Percentiles rank a stretch among this genome's conserved stretches.
These are phyloP conservation scores for Engraulis encrasicolus DNA, from an alignment of 2,113 vertebrate species.

Conservation along the genomic window DNA sequence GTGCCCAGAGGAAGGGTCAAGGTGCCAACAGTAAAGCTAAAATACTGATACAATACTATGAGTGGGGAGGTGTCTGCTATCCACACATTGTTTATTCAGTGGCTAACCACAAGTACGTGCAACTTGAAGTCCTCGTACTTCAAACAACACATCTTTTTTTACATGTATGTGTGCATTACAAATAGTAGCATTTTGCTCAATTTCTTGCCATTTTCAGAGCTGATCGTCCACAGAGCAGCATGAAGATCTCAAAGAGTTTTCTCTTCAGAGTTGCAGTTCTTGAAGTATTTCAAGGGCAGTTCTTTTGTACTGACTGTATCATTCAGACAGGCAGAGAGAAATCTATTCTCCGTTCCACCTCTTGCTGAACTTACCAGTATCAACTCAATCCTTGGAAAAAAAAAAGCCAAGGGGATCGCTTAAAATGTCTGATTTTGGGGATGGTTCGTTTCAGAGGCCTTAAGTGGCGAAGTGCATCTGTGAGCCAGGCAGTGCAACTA, in stretches of 20 bases:
- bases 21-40: not conserved
- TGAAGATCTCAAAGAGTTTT: not conserved
- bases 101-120: not conserved
- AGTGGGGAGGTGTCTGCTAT: not conserved
- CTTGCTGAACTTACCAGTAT: not conserved
- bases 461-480: conserved; percentile 12
- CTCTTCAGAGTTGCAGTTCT: not conserved
- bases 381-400: not conserved
- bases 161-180: not conserved
- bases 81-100: conserved; percentile 1
- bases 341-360: not conserved
- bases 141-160: not conserved
- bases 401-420: not conserved
- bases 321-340: not conserved
- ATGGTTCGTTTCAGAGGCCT: not conserved
- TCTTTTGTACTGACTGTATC: not conserved
- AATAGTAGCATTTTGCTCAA: not conserved
- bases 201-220: not conserved
- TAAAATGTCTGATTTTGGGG: conserved; percentile 6
- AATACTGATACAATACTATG: conserved; percentile 20
- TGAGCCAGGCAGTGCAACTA: not conserved
- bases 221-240: not conserved
- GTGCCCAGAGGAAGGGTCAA: not conserved
- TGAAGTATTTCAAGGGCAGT: not conserved
- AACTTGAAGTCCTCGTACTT: not conserved